A percentile compares a stretch with the other conserved stretches of the same genome.
phyloP scores from a whole-genome alignment of 2,113 vertebrate genomes.

The Hiodon tergisus region DNA sequence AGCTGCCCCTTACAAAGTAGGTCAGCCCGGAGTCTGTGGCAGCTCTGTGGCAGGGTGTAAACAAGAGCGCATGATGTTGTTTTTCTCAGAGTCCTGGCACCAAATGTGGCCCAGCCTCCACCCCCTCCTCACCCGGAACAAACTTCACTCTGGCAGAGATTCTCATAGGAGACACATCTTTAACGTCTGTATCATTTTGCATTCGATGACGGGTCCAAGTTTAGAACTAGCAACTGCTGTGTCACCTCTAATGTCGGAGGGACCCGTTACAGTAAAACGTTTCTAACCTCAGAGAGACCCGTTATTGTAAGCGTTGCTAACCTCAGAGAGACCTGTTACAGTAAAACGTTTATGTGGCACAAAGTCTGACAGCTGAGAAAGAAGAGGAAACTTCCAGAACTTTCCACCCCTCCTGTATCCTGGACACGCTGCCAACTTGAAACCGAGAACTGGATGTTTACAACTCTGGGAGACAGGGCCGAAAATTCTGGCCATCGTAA shows the following conservation, averaged over 20 bases:
- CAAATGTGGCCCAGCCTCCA: slow-evolving; percentile 26
- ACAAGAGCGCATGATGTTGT: slow-evolving; percentile 52
- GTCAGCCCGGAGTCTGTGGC: slow-evolving; percentile 37
- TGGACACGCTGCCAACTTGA: slow-evolving; percentile 28
- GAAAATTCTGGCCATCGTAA: slow-evolving; percentile 35
- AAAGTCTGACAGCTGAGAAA: neutral
- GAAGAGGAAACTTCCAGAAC: slow-evolving; percentile 27
- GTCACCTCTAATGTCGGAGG: too few species aligned
- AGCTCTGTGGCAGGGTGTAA: slow-evolving; percentile 40
- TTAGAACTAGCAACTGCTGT: too few species aligned
- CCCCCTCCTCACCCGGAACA: slow-evolving; percentile 8
- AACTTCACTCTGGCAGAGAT: neutral
- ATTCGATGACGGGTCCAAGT: too few species aligned
- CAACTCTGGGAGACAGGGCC: neutral
- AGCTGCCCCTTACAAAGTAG: slow-evolving; percentile 42
- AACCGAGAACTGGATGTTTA: slow-evolving; percentile 37
- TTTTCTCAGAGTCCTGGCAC: slow-evolving; percentile 49
- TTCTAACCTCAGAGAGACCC: too few species aligned
- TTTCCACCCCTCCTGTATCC: slow-evolving; percentile 1
- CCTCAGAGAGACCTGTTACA: neutral
- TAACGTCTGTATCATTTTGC: too few species aligned
- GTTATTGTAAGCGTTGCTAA: neutral
- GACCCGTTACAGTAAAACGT: too few species aligned
- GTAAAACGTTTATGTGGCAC: neutral
- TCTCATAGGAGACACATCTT: too few species aligned